Evolutionary conservation across 2,888 invertebrate species (phyloP), one percentile per base, ranked within the genome.

Genomic region (Agriotes lineatus): DNA sequence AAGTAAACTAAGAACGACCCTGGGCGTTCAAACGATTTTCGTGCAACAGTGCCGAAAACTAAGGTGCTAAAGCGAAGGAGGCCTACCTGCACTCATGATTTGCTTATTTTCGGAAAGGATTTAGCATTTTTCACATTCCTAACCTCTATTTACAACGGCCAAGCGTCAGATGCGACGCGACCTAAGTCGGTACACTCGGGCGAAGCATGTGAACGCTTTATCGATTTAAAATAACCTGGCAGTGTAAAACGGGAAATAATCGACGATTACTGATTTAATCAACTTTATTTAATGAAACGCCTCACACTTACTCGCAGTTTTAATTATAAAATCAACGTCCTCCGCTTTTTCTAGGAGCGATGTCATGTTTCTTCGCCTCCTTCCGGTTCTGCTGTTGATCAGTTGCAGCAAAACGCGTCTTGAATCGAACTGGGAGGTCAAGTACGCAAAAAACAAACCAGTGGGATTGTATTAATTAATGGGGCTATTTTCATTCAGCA

Each of bases 321-420:
- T 84, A 57, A 78, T 78, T 57, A 84, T 81, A 76, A 84, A 83
- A 77, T 83, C 82, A 70, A 83, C 79, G 71, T 82, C 83, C 74
- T 81, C 79, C 5, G 83, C 83, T 54, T 76, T 75, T 56, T 82
- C 82, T 62, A 82, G 73, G 72, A 77, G 74, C 58, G 78, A 76
- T 67, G 77, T 74, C 77, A 78, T 77, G 19, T 37, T 62, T 68
- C 68, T 68, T n/a, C n/a, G n/a, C n/a, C n/a, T n/a, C n/a, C n/a
- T n/a, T 63, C 33, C 54, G 42, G 3, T 48, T 54, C 39, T 59
- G 39, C 60, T 66, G 60, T 54, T 59, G 65, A 61, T 63, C 64
- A 59, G 57, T 57, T 60, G 60, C 60, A 60, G 39, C 42, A 69
- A 37, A 61, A 57, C 66, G 56, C 37, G 61, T 59, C 56, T 48